These are phyloP conservation scores for Leucoraja ocellata DNA, from an alignment of 2,797 vertebrate species.

Conservation along the genomic window DNA sequence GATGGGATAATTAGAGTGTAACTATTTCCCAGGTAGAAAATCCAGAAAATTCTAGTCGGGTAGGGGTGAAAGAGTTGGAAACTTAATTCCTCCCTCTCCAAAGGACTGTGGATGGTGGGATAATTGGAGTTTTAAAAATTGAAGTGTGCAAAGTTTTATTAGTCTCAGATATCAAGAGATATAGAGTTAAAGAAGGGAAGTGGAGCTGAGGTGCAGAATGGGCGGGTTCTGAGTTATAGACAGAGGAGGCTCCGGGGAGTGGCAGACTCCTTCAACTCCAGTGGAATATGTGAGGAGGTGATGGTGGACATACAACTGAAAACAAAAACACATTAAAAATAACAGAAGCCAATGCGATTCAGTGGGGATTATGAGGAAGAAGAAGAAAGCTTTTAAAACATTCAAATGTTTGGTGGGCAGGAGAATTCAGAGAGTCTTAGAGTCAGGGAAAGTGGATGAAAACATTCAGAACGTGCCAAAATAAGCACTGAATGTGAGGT, in stretches of 20 bases:
- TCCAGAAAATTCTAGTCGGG: neutral
- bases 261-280: neutral
- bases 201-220: neutral
- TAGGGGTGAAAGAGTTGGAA: neutral
- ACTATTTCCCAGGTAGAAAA: neutral
- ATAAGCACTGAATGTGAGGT: slow-evolving; percentile 32
- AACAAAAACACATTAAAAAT: slow-evolving; percentile 19
- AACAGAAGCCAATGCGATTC: neutral
- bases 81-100: neutral
- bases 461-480: slow-evolving; percentile 6
- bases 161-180: neutral
- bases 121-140: neutral
- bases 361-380: neutral
- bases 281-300: neutral
- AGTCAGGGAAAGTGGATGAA: slow-evolving; percentile 22
- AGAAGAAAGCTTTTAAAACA: slow-evolving; percentile 28
- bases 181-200: neutral
- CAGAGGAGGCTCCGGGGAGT: neutral
- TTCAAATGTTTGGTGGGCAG: neutral
- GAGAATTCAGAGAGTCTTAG: neutral
- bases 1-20: neutral
- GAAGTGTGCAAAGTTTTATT: neutral
- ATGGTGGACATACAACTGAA: slow-evolving; percentile 2
- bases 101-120: neutral
- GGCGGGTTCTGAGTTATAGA: neutral